A percentile compares a stretch with the other conserved stretches of the same genome.
Evolutionary conservation across 2,888 invertebrate species (phyloP).

Genomic region (Eristalinus sepulchralis): DNA sequence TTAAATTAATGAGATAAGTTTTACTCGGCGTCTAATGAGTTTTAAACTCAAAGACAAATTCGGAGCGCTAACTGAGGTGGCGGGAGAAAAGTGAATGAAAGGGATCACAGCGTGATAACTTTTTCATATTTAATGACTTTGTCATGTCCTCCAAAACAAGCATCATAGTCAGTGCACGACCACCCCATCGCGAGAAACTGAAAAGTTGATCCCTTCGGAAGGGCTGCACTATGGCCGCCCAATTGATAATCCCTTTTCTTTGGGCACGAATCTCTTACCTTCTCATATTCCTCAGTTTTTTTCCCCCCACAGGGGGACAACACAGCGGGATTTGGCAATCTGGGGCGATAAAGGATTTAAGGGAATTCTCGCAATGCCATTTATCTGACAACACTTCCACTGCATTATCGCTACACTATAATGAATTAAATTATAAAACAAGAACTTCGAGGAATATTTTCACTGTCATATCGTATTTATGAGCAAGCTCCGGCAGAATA

Average conservation of each 20-base stretch:
- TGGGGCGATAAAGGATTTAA: conserved; percentile 21
- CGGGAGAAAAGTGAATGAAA: conserved; percentile 26
- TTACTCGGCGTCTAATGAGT: conserved; percentile 63
- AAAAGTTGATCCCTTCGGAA: conserved; percentile 58
- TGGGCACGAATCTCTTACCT: neutral
- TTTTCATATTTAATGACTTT: conserved; percentile 71
- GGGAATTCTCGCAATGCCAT: conserved; percentile 61
- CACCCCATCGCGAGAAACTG: conserved; percentile 19
- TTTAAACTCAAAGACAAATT: conserved; percentile 60
- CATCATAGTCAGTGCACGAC: conserved; percentile 23
- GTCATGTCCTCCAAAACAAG: conserved; percentile 54
- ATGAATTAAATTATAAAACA: conserved; percentile 70
- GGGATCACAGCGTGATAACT: conserved; percentile 62
- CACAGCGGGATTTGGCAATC: neutral
- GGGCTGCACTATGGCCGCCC: conserved; percentile 39
- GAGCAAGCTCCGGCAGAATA: conserved; percentile 38
- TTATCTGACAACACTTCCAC: conserved; percentile 61
- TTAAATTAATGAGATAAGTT: conserved; percentile 69
- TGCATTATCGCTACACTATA: conserved; percentile 67
- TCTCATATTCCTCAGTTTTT: neutral
- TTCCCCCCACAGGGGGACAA: neutral
- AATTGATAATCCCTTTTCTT: conserved; percentile 57
- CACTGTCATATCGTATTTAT: conserved; percentile 69
- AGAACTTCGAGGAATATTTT: conserved; percentile 64
- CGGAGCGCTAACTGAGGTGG: neutral